Conservation (phyloP, 1,140 invertebrate species). For the Papilio machaon region DNA sequence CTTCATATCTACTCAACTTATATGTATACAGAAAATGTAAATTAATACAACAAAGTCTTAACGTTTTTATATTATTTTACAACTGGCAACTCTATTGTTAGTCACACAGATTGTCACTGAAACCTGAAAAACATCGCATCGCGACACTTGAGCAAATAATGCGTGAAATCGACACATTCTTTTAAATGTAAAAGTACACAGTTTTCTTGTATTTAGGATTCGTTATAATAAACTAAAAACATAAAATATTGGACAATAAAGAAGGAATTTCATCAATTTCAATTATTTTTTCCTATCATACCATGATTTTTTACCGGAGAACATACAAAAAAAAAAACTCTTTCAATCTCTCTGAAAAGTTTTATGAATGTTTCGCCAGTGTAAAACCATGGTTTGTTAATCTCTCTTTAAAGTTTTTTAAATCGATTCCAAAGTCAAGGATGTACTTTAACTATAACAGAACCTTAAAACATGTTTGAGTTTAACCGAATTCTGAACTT, state of each 20-base stretch:
- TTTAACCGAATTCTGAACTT: not conserved
- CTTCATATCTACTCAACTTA: not conserved
- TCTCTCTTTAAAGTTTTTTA: too few relatives aligned
- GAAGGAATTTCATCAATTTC: not conserved
- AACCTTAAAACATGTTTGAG: not conserved
- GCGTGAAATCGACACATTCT: slow-evolving; percentile 30
- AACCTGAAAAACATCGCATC: not conserved
- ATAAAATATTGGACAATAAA: not conserved
- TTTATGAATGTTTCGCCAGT: too few relatives aligned
- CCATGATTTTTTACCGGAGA: too few relatives aligned
- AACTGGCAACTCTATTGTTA: not conserved
- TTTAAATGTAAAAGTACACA: slow-evolving; percentile 17
- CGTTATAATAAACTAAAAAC: not conserved
- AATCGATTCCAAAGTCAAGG: too few relatives aligned
- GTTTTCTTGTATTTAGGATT: not conserved
- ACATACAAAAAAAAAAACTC: too few relatives aligned
- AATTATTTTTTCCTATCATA: too few relatives aligned
- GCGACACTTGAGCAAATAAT: slow-evolving; percentile 16
- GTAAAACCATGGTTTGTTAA: too few relatives aligned
- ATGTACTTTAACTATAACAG: too few relatives aligned
- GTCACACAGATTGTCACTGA: slow-evolving; percentile 19
- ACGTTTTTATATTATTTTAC: not conserved
- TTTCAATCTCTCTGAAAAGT: too few relatives aligned
- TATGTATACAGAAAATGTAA: not conserved
- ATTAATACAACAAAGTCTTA: not conserved